phyloP scores from a whole-genome alignment of 2,888 invertebrate genomes.

The Amphipyra tragopoginis region DNA sequence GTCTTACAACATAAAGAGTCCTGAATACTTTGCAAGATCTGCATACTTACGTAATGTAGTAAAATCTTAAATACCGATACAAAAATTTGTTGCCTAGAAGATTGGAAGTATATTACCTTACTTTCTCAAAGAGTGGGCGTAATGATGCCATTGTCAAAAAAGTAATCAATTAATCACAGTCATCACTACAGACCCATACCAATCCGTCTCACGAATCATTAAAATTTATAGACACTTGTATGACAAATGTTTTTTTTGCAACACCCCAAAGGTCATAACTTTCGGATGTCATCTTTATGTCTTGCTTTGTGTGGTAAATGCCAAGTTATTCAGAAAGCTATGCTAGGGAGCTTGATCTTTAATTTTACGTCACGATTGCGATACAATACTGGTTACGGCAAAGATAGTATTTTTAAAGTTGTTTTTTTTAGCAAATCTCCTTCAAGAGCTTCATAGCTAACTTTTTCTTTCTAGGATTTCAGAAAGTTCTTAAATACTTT shows the following conservation, averaged over 20 bases:
- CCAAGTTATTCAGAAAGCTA: slow-evolving; percentile 22
- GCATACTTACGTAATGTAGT: background rate
- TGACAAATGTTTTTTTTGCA: slow-evolving; percentile 44
- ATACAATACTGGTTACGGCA: slow-evolving; percentile 5
- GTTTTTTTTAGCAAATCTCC: background rate
- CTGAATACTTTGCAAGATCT: slow-evolving; percentile 1
- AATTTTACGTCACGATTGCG: slow-evolving; percentile 15
- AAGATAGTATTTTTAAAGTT: background rate
- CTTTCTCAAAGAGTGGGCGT: slow-evolving; percentile 3
- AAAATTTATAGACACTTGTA: slow-evolving; percentile 36
- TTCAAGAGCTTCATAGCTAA: background rate
- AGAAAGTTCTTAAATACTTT: background rate
- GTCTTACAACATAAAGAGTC: slow-evolving; percentile 21
- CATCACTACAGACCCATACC: slow-evolving; percentile 11
- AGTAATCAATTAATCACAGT: slow-evolving; percentile 33
- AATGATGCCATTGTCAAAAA: slow-evolving; percentile 12
- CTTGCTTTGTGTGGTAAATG: slow-evolving; percentile 35
- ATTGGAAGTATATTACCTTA: background rate
- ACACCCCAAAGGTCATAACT: slow-evolving; percentile 34
- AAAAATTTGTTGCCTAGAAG: background rate
- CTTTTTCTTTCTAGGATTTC: too few relatives aligned
- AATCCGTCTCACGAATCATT: slow-evolving; percentile 40
- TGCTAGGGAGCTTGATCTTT: slow-evolving; percentile 8
- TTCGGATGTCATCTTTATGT: slow-evolving; percentile 39
- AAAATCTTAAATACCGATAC: background rate